These are phyloP conservation scores for Orycteropus afer DNA, from an alignment of 2,113 vertebrate species.

Conservation along the genomic window DNA sequence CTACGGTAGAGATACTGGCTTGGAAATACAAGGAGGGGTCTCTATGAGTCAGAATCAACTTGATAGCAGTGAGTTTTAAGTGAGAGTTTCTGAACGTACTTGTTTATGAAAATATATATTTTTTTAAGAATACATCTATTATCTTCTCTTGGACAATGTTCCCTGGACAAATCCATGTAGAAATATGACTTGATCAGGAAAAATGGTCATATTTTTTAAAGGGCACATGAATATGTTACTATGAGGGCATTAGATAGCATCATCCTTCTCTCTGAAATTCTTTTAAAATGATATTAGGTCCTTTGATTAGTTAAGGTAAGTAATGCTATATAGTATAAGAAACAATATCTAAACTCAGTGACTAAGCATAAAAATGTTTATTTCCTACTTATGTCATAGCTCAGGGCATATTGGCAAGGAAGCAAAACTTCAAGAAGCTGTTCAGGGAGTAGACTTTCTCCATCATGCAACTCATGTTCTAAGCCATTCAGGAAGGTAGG, in stretches of 20 bases:
- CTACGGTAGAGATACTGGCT: too few species aligned
- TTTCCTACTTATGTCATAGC: background rate
- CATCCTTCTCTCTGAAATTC: background rate
- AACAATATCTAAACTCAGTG: background rate
- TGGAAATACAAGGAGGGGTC: too few species aligned
- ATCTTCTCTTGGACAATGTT: background rate
- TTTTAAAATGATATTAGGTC: background rate
- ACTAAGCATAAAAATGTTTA: background rate
- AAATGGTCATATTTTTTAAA: background rate
- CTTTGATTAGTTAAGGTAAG: background rate
- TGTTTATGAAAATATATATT: background rate
- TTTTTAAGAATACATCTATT: background rate
- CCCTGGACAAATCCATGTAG: background rate
- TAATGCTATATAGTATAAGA: background rate
- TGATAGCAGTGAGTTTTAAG: too few species aligned
- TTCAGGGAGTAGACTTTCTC: background rate
- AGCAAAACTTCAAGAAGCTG: background rate
- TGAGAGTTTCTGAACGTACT: slow-evolving; percentile 19
- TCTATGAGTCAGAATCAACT: too few species aligned
- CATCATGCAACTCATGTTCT: background rate
- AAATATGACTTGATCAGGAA: background rate
- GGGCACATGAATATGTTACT: background rate
- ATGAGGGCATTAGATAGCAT: background rate
- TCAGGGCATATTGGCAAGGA: background rate
- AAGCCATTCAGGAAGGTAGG: background rate